Percentiles rank a stretch among this genome's conserved stretches.
Conservation (phyloP, 92 coral and sea anemone genomes). For the Anthopleura xanthogrammica region DNA sequence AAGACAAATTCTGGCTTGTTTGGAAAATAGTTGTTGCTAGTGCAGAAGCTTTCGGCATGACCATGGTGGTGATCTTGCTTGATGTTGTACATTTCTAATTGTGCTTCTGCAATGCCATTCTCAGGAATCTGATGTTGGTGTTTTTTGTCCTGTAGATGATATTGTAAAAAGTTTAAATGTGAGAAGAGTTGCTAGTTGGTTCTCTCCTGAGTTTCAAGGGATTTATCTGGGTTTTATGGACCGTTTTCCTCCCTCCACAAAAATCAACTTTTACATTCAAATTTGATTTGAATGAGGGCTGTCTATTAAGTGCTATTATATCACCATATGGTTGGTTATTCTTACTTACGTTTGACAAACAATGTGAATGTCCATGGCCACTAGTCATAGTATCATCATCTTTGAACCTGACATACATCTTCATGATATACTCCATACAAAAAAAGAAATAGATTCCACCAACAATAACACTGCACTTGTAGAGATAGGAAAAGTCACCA, state of each 20-base stretch:
- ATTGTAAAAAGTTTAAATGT: neutral
- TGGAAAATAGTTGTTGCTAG: constrained; percentile 12
- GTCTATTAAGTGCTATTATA: too few species aligned
- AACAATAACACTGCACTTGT: constrained; percentile 73
- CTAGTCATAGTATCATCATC: neutral
- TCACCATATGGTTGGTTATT: too few species aligned
- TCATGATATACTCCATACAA: constrained; percentile 82
- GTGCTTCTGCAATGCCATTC: constrained; percentile 71
- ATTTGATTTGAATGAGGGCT: too few species aligned
- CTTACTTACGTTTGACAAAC: constrained; percentile 20
- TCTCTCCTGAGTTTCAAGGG: too few species aligned
- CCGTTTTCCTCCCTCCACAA: too few species aligned
- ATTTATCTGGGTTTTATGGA: too few species aligned
- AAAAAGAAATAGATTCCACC: constrained; percentile 86
- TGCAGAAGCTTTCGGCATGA: constrained; percentile 42
- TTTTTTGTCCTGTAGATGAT: constrained; percentile 18
- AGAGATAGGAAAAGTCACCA: constrained; percentile 56
- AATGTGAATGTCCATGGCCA: constrained; percentile 19
- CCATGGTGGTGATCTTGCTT: constrained; percentile 44
- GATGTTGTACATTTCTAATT: constrained; percentile 67
- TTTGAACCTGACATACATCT: constrained; percentile 78
- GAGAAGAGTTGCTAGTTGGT: too few species aligned
- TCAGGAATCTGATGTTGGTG: constrained; percentile 44
- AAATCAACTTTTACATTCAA: too few species aligned
- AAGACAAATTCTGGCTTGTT: constrained; percentile 9